phyloP scores from a whole-genome alignment of 1,140 invertebrate species.

The Helicoverpa zea region DNA sequence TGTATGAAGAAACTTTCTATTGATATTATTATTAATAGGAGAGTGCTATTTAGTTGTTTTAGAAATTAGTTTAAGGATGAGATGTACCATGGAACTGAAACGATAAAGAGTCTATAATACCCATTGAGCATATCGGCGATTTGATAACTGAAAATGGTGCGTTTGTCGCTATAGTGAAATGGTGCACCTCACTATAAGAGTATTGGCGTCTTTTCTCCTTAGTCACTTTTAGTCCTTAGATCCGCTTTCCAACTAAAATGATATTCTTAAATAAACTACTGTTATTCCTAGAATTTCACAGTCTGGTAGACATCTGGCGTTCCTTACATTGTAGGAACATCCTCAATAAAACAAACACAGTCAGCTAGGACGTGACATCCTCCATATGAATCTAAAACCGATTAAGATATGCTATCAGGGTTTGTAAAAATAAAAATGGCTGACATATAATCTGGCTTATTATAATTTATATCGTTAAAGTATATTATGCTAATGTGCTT shows the following conservation, averaged over 20 bases:
- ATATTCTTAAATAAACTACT: background rate
- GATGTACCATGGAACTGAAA: too few relatives aligned
- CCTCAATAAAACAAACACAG: constrained; percentile 18
- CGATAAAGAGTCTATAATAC: too few relatives aligned
- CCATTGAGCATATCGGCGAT: too few relatives aligned
- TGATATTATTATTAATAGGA: constrained; percentile 19
- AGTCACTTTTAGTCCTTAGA: background rate
- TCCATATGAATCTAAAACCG: background rate
- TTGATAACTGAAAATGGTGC: too few relatives aligned
- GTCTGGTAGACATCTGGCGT: constrained; percentile 1
- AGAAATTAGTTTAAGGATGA: too few relatives aligned
- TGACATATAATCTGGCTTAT: background rate
- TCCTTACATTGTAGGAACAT: constrained; percentile 17
- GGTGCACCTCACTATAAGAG: background rate
- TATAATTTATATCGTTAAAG: background rate
- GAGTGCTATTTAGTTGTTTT: background rate
- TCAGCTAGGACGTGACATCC: constrained; percentile 23
- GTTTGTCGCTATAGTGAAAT: too few relatives aligned
- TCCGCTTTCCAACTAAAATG: background rate
- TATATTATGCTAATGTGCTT: background rate
- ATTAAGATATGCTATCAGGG: constrained; percentile 29
- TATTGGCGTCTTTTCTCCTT: background rate
- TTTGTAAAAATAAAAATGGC: constrained; percentile 5
- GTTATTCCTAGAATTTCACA: background rate
- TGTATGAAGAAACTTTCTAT: background rate